Evolutionary conservation across 2,113 vertebrate species (phyloP).

Genomic region (Prionailurus bengalensis): DNA sequence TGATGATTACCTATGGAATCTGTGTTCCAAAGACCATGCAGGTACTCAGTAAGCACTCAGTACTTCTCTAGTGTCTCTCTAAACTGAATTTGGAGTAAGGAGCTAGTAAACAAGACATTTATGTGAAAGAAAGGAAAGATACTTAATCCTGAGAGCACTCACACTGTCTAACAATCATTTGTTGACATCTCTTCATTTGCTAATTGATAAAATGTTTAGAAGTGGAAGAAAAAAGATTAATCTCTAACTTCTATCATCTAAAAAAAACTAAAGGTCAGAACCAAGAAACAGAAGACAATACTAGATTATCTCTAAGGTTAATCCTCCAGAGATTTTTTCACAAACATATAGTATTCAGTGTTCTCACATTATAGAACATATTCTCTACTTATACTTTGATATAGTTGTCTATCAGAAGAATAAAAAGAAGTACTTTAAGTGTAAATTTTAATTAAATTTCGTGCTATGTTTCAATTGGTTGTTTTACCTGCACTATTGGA

Average conservation of each 20-base stretch:
- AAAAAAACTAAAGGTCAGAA: conserved; percentile 25
- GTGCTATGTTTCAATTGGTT: conserved; percentile 55
- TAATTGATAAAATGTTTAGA: conserved; percentile 58
- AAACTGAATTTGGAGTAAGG: not conserved
- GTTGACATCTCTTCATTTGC: not conserved
- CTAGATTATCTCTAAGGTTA: conserved; percentile 49
- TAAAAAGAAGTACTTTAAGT: not conserved
- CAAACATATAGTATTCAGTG: not conserved
- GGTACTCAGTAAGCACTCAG: not conserved
- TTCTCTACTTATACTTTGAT: conserved; percentile 25
- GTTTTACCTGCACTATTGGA: conserved; percentile 30
- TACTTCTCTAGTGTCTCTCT: not conserved
- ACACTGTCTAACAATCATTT: not conserved
- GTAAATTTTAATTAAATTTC: conserved; percentile 57
- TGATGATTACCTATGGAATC: not conserved
- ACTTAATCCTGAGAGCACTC: not conserved
- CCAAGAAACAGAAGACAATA: conserved; percentile 28
- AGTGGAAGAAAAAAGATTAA: conserved; percentile 50
- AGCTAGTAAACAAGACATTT: conserved; percentile 6
- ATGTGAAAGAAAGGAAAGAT: conserved; percentile 23
- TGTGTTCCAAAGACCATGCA: not conserved
- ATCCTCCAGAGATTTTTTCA: conserved; percentile 33
- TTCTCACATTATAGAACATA: not conserved
- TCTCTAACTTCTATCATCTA: not conserved
- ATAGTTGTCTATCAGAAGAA: not conserved